phyloP scores from a whole-genome alignment of 1,140 invertebrate species.

The Microplitis mediator region DNA sequence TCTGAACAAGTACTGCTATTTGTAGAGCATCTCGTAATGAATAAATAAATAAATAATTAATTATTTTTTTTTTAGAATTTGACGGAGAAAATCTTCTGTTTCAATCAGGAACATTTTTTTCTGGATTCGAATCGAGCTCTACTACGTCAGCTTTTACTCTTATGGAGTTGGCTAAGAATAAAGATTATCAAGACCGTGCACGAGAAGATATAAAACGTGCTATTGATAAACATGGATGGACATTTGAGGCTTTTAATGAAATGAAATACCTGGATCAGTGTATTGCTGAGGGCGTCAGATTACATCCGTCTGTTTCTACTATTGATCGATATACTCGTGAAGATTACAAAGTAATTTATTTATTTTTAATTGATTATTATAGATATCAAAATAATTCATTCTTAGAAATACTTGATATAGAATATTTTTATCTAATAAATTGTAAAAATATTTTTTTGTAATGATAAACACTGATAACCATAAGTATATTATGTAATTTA shows the following conservation, averaged over 20 bases:
- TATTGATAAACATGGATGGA: conserved; percentile 47
- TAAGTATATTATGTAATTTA: not conserved
- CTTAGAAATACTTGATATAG: not conserved
- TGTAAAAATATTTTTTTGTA: not conserved
- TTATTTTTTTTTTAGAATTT: conserved; percentile 37
- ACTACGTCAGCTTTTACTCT: conserved; percentile 55
- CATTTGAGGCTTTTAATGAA: conserved; percentile 48
- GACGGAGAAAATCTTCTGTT: conserved; percentile 42
- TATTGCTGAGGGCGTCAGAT: conserved; percentile 56
- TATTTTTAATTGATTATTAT: not conserved
- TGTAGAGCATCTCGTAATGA: too few species aligned
- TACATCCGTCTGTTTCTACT: conserved; percentile 68
- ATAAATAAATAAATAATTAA: not conserved
- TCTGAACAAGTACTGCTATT: too few species aligned
- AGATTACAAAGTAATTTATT: conserved; percentile 50
- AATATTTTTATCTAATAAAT: not conserved
- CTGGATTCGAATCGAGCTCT: conserved; percentile 67
- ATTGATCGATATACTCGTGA: conserved; percentile 61
- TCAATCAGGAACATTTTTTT: conserved; percentile 58
- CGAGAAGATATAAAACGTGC: conserved; percentile 66
- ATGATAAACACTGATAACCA: not conserved
- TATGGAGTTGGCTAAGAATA: conserved; percentile 56
- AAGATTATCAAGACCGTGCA: conserved; percentile 54
- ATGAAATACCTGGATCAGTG: conserved; percentile 54
- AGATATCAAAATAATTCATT: not conserved